Percentiles rank a stretch among this genome's conserved stretches.
Conservation (phyloP, 2,888 invertebrate genomes). For the Calliopum simillimum region DNA sequence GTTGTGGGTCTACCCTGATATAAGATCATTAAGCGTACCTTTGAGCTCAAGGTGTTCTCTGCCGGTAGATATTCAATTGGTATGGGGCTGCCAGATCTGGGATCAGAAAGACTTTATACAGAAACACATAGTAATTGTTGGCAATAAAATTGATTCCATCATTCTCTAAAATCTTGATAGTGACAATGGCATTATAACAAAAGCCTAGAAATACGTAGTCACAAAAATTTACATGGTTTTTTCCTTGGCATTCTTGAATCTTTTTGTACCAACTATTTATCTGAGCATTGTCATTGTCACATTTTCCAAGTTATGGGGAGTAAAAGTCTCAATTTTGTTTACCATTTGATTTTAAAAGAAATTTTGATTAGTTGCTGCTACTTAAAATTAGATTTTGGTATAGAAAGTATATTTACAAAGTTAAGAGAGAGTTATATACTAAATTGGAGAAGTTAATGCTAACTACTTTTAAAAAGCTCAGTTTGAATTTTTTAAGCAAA, state of each 20-base stretch:
- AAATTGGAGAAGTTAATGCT: background rate
- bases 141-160: constrained; percentile 43
- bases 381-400: constrained; percentile 41
- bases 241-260: no score
- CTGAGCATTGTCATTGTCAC: background rate
- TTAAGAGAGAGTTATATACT: background rate
- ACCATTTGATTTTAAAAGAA: constrained; percentile 4
- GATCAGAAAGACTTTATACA: constrained; percentile 68
- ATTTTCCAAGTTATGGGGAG: background rate
- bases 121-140: constrained; percentile 44
- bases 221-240: no score
- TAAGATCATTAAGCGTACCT: constrained; percentile 83
- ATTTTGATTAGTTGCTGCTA: constrained; percentile 45
- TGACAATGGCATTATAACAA: no score
- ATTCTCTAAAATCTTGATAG: background rate
- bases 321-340: constrained; percentile 42
- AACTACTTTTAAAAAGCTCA: background rate
- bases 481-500: no score
- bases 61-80: constrained; percentile 93
- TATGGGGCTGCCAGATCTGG: constrained; percentile 89
- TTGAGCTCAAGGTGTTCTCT: constrained; percentile 89
- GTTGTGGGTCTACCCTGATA: constrained; percentile 93
- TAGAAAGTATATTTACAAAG: constrained; percentile 30
- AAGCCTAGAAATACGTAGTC: no score
- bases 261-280: no score